These are phyloP conservation scores for Drosophila jambulina DNA, from an alignment of 1,140 invertebrate genomes.

Conservation along the genomic window DNA sequence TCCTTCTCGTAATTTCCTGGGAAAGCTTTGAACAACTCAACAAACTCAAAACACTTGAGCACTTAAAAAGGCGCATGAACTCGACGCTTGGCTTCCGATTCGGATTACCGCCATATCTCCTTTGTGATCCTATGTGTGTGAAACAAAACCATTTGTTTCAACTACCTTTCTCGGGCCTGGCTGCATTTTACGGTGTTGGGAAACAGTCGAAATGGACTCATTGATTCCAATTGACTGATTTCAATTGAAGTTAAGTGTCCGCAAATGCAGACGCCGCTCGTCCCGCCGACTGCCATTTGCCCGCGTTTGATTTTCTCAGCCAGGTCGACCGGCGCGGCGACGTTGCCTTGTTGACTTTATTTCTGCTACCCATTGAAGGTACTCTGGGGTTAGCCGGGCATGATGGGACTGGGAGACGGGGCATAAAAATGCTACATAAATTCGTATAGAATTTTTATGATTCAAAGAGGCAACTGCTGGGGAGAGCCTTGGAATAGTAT, in stretches of 20 bases:
- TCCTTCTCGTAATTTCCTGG: conserved; percentile 71
- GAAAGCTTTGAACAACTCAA: conserved; percentile 53
- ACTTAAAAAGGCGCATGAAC: conserved; percentile 80
- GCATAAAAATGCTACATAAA: background rate
- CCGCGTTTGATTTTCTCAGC: conserved; percentile 36
- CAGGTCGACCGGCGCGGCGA: conserved; percentile 62
- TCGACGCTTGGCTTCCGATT: conserved; percentile 51
- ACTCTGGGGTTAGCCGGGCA: background rate
- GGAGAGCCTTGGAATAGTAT: background rate
- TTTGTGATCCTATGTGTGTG: conserved; percentile 32
- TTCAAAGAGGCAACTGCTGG: background rate
- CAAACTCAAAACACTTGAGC: conserved; percentile 69
- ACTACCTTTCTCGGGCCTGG: conserved; percentile 43
- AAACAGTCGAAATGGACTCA: conserved; percentile 84
- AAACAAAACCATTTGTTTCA: conserved; percentile 76
- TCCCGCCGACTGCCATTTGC: conserved; percentile 40
- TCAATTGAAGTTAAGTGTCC: conserved; percentile 83
- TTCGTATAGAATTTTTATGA: background rate
- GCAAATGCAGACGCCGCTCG: conserved; percentile 27
- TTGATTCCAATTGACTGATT: conserved; percentile 85
- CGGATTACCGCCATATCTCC: conserved; percentile 24
- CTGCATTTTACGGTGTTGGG: conserved; percentile 76
- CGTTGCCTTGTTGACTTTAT: conserved; percentile 74
- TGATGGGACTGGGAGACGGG: background rate
- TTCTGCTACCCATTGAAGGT: conserved; percentile 13